A percentile compares a stretch with the other conserved stretches of the same genome.
Conservation (phyloP, 1,140 invertebrate genomes). For the Asbolus verrucosus region DNA sequence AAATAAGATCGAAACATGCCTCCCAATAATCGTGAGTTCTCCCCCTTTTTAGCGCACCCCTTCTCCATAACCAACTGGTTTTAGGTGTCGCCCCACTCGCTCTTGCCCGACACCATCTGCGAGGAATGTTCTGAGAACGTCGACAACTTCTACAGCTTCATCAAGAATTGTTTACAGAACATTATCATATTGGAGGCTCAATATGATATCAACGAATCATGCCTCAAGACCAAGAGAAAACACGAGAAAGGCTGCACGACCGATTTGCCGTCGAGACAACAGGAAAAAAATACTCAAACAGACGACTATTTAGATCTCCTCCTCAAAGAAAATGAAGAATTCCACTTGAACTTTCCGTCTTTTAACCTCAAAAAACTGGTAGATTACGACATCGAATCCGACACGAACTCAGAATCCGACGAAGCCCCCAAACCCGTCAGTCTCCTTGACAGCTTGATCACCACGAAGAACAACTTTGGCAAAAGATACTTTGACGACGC, state of each 20-base stretch:
- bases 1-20: conserved; percentile 63
- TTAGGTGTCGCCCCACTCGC: conserved; percentile 59
- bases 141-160: conserved; percentile 61
- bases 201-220: conserved; percentile 59
- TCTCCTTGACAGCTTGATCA: conserved; percentile 8
- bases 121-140: conserved; percentile 58
- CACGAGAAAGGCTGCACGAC: conserved; percentile 56
- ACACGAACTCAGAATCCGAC: conserved; percentile 49
- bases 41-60: too few relatives aligned
- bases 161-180: conserved; percentile 61
- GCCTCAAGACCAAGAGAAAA: conserved; percentile 59
- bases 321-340: conserved; percentile 47
- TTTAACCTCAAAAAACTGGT: conserved; percentile 49
- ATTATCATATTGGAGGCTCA: conserved; percentile 62
- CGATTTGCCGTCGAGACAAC: conserved; percentile 38
- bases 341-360: conserved; percentile 43
- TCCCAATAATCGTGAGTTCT: conserved; percentile 62
- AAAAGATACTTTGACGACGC: conserved; percentile 56
- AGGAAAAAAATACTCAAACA: conserved; percentile 57
- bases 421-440: conserved; percentile 26
- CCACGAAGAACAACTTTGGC: conserved; percentile 22
- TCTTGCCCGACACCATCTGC: conserved; percentile 63
- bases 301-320: conserved; percentile 55
- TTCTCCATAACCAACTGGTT: conserved; percentile 49
- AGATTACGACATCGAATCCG: conserved; percentile 55